Percentiles rank a stretch among this genome's conserved stretches.
phyloP scores from a whole-genome alignment of 2,888 invertebrate species.

The Xestoiulus laeticollis region DNA sequence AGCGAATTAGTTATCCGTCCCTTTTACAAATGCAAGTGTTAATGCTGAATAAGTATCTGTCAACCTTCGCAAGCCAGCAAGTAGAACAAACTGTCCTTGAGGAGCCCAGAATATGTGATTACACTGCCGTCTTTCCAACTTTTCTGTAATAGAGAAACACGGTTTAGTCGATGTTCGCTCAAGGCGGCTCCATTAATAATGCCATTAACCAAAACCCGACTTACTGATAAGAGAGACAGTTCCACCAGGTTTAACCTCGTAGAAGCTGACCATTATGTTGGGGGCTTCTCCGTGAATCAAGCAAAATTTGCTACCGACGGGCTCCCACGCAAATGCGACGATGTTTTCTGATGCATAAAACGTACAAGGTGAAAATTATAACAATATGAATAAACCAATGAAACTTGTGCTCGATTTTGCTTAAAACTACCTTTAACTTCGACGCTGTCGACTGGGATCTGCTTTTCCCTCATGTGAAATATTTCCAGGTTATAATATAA shows the following conservation, averaged over 20 bases:
- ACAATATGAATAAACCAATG: slow-evolving; percentile 39
- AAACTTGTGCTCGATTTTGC: not conserved
- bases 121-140: slow-evolving; percentile 74
- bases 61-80: slow-evolving; percentile 80
- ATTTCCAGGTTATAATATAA: slow-evolving; percentile 99
- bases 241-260: slow-evolving; percentile 88
- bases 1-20: not conserved
- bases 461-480: slow-evolving; percentile 97
- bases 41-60: not conserved
- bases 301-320: slow-evolving; percentile 93
- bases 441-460: slow-evolving; percentile 96
- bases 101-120: slow-evolving; percentile 95
- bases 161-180: not conserved
- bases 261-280: slow-evolving; percentile 89
- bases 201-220: slow-evolving; percentile 61
- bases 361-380: not conserved
- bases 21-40: not conserved
- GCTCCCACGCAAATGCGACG: slow-evolving; percentile 96
- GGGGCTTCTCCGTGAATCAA: slow-evolving; percentile 94
- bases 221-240: slow-evolving; percentile 87
- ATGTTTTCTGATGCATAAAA: slow-evolving; percentile 64
- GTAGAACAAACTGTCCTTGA: slow-evolving; percentile 91
- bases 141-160: slow-evolving; percentile 71
- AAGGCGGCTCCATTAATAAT: not conserved
- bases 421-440: slow-evolving; percentile 77